Percentiles rank a stretch among this genome's conserved stretches.
Conservation (phyloP, 2,797 vertebrate genomes). For the Periparus ater region DNA sequence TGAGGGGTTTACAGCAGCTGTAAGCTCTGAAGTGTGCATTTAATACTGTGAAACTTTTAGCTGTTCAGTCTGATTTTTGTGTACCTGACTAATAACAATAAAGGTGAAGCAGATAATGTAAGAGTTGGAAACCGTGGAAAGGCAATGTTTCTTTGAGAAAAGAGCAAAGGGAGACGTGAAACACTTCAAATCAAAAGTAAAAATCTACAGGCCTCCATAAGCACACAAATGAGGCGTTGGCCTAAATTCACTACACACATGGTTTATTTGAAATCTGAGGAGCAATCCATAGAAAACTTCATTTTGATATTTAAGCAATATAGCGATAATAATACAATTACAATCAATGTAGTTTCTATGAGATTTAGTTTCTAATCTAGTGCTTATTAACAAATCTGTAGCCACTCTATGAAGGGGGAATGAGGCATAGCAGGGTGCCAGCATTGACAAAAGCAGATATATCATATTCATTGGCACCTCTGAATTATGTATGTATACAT, state of each 20-base stretch:
- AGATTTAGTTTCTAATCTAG: not conserved
- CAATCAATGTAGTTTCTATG: not conserved
- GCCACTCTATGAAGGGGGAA: not conserved
- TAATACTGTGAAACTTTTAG: not conserved
- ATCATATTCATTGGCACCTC: not conserved
- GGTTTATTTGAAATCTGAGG: not conserved
- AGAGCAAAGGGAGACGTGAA: not conserved
- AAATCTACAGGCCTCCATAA: not conserved
- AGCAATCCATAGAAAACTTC: not conserved
- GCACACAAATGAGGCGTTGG: not conserved
- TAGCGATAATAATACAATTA: not conserved
- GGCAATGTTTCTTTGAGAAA: not conserved
- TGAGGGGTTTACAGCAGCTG: slow-evolving; percentile 30
- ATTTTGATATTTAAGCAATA: not conserved
- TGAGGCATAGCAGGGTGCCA: not conserved
- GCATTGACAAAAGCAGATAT: not conserved
- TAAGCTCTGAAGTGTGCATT: slow-evolving; percentile 2
- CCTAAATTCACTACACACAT: not conserved
- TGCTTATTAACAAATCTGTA: not conserved
- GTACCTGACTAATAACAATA: not conserved
- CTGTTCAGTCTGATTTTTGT: not conserved
- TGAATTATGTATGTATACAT: not conserved
- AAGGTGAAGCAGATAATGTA: not conserved
- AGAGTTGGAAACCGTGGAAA: not conserved
- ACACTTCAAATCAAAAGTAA: not conserved